Conservation (phyloP, 2,113 vertebrate species). For the Alectura lathami region DNA sequence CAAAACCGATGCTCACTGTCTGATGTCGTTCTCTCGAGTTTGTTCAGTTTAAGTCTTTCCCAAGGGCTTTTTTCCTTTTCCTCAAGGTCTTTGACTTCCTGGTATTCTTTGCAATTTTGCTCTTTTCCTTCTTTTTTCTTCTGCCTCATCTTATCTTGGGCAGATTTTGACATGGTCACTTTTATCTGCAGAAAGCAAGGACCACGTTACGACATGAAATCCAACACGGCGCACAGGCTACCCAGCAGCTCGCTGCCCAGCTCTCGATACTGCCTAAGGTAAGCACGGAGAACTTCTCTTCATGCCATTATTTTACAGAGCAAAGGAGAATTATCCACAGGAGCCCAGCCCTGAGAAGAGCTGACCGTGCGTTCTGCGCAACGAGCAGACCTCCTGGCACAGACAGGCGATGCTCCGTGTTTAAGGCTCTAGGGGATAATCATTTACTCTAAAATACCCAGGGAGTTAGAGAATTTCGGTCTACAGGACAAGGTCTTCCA, state of each 20-base stretch:
- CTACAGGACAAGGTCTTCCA: no score
- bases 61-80: constrained; percentile 75
- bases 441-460: background rate
- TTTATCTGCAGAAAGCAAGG: constrained; percentile 70
- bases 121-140: constrained; percentile 77
- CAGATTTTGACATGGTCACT: constrained; percentile 77
- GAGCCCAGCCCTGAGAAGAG: background rate
- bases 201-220: background rate
- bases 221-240: background rate
- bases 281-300: background rate
- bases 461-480: background rate
- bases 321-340: background rate
- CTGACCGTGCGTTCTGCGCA: background rate
- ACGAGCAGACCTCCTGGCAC: background rate
- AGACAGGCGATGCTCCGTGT: background rate
- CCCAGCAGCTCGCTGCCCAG: background rate
- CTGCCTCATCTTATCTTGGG: constrained; percentile 79
- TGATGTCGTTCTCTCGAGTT: constrained; percentile 52
- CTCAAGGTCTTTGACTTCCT: constrained; percentile 59
- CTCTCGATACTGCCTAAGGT: background rate
- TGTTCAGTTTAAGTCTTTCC: constrained; percentile 73
- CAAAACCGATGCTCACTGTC: constrained; percentile 70
- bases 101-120: constrained; percentile 28
- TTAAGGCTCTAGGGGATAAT: background rate
- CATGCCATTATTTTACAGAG: background rate